A percentile compares a stretch with the other conserved stretches of the same genome.
Evolutionary conservation across 2,888 invertebrate genomes (phyloP).

Genomic region (Eustalomyia histrio): DNA sequence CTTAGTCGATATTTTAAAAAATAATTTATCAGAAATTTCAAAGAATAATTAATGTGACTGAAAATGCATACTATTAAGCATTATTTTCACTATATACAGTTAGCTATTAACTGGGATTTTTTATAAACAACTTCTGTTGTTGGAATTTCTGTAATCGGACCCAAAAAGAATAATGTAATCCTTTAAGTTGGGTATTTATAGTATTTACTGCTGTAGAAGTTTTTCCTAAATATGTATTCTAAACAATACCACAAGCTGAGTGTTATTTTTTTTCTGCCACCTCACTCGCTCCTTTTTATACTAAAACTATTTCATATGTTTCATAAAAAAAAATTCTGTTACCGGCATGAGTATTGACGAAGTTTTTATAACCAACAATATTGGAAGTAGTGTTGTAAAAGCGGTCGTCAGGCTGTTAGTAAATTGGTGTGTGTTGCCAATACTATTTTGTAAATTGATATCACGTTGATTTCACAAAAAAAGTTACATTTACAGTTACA

Average conservation of each 20-base stretch:
- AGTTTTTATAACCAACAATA: constrained; percentile 26
- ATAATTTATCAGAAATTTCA: no score
- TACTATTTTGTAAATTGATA: constrained; percentile 26
- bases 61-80: no score
- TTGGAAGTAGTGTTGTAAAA: neutral
- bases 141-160: no score
- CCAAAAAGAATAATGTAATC: no score
- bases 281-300: neutral
- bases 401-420: neutral
- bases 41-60: no score
- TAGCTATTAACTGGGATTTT: no score
- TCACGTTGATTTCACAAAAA: constrained; percentile 25
- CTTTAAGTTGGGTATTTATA: neutral
- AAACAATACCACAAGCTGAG: neutral
- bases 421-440: constrained; percentile 9
- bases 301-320: neutral
- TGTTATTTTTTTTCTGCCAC: neutral
- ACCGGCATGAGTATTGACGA: constrained; percentile 22
- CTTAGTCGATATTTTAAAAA: no score
- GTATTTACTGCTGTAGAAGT: neutral
- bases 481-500: neutral
- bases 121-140: no score
- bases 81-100: no score
- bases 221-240: neutral
- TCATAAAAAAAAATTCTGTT: constrained; percentile 12